Evolutionary conservation across 2,113 vertebrate genomes (phyloP).

Genomic region (Oncorhynchus clarkii): DNA sequence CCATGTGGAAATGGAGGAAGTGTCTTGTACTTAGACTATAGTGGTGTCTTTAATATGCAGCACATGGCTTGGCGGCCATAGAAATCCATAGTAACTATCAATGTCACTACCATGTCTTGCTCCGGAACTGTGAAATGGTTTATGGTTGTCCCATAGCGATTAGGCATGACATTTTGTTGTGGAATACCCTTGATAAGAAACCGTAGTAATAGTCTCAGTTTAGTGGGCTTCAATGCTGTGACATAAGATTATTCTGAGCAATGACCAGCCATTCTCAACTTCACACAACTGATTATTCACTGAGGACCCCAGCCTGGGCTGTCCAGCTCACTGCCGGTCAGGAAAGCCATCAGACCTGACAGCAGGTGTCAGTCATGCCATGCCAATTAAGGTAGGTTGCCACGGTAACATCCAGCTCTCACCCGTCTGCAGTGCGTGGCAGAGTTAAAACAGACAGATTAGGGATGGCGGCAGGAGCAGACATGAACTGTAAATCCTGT

Average conservation of each 20-base stretch:
- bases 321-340: neutral
- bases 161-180: too few species aligned
- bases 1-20: neutral
- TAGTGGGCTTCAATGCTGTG: too few species aligned
- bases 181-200: too few species aligned
- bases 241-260: too few species aligned
- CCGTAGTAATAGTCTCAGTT: too few species aligned
- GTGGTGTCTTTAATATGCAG: neutral
- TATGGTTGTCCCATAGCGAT: too few species aligned
- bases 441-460: neutral
- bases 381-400: neutral
- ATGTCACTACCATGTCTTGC: too few species aligned
- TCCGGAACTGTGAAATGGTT: too few species aligned
- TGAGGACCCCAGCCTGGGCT: neutral
- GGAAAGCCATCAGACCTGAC: neutral
- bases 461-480: neutral
- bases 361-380: neutral
- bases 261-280: neutral
- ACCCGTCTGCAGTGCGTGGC: neutral
- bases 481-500: neutral
- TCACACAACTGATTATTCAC: neutral
- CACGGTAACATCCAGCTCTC: too few species aligned
- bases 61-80: neutral
- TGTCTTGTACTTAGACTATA: neutral
- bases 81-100: neutral